These are phyloP conservation scores for Merops nubicus DNA, from an alignment of 2,113 vertebrate species.

Conservation along the genomic window DNA sequence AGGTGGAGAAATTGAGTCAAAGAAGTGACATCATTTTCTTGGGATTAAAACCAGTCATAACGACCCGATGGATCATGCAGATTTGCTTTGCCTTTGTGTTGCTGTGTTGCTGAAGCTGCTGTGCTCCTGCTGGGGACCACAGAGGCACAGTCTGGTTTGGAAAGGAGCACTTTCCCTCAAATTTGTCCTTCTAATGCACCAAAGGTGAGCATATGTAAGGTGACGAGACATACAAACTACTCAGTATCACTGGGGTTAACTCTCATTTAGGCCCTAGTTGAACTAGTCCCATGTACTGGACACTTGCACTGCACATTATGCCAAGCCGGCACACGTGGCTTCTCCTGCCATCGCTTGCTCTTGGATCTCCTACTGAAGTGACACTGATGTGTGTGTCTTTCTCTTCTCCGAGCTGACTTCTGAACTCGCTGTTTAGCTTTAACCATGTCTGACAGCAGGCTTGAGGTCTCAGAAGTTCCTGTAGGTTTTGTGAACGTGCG, in stretches of 20 bases:
- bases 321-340: rapidly evolving
- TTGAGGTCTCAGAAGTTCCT: not conserved
- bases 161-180: not conserved
- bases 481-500: not conserved
- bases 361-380: not conserved
- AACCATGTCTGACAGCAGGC: not conserved
- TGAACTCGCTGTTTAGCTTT: not conserved
- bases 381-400: rapidly evolving
- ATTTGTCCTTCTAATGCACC: not conserved
- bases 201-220: rapidly evolving
- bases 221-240: not conserved
- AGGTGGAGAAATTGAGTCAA: not conserved
- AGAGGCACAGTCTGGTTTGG: not conserved
- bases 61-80: too few species aligned
- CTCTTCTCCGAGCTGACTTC: not conserved
- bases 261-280: not conserved
- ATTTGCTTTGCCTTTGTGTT: not conserved
- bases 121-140: not conserved
- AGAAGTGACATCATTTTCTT: not conserved
- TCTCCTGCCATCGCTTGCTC: not conserved
- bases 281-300: not conserved
- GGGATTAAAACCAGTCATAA: not conserved
- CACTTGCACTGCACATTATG: not conserved
- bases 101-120: not conserved
- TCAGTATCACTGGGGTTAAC: not conserved